These are phyloP conservation scores for Heliornis fulica DNA, from an alignment of 2,113 vertebrate species.

Conservation along the genomic window DNA sequence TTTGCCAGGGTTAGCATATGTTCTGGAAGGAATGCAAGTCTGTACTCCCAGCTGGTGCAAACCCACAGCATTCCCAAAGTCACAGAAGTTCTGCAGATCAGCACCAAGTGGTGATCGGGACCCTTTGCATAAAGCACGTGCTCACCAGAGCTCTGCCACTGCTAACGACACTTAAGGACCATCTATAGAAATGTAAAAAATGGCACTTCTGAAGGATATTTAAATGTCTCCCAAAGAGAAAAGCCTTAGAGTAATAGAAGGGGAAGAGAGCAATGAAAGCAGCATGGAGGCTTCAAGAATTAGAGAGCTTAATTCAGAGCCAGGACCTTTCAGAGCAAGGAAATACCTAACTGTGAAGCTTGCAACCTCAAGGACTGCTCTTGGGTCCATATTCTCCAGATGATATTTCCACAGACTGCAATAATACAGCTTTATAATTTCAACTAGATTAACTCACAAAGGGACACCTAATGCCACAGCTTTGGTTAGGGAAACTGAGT, in stretches of 20 bases:
- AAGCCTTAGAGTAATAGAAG: not conserved
- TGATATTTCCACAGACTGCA: not conserved
- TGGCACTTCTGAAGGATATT: not conserved
- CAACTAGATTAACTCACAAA: not conserved
- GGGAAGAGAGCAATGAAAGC: not conserved
- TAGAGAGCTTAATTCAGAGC: not conserved
- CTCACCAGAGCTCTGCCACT: not conserved
- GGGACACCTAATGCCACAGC: not conserved
- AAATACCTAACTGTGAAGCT: not conserved
- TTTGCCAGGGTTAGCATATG: slow-evolving; percentile 38
- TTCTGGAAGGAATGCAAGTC: not conserved
- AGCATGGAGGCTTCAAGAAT: not conserved
- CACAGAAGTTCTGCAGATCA: not conserved
- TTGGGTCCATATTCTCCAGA: not conserved
- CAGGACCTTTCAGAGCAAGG: not conserved
- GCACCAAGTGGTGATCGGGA: not conserved
- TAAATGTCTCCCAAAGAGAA: not conserved
- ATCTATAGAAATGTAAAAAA: not conserved
- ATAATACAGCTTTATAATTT: not conserved
- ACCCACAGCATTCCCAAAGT: not conserved
- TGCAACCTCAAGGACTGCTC: not conserved
- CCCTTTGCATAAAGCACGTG: not conserved
- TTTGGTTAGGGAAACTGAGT: not conserved
- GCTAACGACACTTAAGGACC: not conserved
- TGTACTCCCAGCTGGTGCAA: not conserved